A percentile compares a stretch with the other conserved stretches of the same genome.
Conservation (phyloP, 2,888 invertebrate species). For the Eudasyphora cyanicolor region DNA sequence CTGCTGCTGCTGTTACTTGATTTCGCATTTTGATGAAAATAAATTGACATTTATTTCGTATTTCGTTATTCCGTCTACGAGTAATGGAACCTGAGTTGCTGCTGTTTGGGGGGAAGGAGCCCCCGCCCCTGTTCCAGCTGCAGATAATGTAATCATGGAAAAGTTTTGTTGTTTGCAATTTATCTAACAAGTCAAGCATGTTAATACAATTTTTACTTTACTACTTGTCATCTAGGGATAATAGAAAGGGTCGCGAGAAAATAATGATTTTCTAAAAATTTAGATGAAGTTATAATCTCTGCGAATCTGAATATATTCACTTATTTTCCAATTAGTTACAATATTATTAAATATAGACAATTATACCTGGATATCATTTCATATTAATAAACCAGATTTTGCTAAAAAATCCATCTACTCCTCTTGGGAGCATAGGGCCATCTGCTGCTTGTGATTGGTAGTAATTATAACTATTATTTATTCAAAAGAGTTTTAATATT, state of each 20-base stretch:
- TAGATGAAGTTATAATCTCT: neutral
- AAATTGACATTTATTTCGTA: conserved; percentile 63
- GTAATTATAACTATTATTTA: no score
- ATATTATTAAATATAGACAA: no score
- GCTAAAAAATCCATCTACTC: no score
- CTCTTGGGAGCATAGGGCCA: no score
- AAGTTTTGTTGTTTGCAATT: conserved; percentile 62
- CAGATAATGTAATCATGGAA: conserved; percentile 56
- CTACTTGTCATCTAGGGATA: neutral
- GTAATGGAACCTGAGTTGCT: neutral
- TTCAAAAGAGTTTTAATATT: no score
- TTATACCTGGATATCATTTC: neutral
- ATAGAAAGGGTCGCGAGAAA: neutral
- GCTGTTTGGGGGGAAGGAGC: no score
- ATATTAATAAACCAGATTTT: neutral
- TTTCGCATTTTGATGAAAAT: conserved; percentile 54
- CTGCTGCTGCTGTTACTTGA: no score
- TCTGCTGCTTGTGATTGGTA: no score
- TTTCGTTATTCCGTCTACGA: neutral
- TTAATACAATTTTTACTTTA: conserved; percentile 58
- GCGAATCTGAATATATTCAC: no score
- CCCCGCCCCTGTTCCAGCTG: neutral
- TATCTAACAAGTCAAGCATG: conserved; percentile 63
- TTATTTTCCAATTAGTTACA: no score
- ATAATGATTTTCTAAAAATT: neutral